phyloP scores from a whole-genome alignment of 2,797 vertebrate species.

The Bovichtus variegatus region DNA sequence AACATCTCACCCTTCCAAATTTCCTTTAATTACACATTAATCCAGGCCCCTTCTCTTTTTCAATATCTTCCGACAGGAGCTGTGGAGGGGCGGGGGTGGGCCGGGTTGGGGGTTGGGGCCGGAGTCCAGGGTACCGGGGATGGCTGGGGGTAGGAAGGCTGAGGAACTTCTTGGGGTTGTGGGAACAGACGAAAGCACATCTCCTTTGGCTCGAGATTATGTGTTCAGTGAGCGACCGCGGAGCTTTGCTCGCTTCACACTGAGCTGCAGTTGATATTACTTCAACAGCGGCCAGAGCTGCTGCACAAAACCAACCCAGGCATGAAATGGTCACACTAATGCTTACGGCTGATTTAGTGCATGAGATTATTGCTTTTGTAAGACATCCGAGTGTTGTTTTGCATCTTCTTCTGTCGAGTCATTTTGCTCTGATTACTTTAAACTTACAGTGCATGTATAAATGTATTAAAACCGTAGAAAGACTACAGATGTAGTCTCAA shows the following conservation, averaged over 20 bases:
- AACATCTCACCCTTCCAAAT: slow-evolving; percentile 99
- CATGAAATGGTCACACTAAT: slow-evolving; percentile 41
- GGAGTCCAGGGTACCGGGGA: slow-evolving; percentile 66
- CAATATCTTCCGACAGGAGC: slow-evolving; percentile 94
- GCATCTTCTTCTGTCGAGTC: slow-evolving; percentile 1
- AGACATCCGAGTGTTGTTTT: background rate
- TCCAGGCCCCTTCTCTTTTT: slow-evolving; percentile 98
- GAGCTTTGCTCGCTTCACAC: slow-evolving; percentile 67
- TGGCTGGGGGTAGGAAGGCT: slow-evolving; percentile 79
- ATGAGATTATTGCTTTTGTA: slow-evolving; percentile 32
- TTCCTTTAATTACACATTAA: slow-evolving; percentile 99
- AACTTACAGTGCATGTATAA: background rate
- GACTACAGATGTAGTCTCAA: background rate
- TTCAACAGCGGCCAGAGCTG: slow-evolving; percentile 55
- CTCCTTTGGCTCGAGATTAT: slow-evolving; percentile 81
- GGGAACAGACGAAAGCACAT: slow-evolving; percentile 86
- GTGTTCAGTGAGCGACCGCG: slow-evolving; percentile 66
- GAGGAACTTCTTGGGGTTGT: slow-evolving; percentile 87
- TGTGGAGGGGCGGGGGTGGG: slow-evolving; percentile 77
- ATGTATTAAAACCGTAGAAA: background rate
- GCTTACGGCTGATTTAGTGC: slow-evolving; percentile 18
- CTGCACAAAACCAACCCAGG: slow-evolving; percentile 37
- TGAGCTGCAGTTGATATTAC: slow-evolving; percentile 60
- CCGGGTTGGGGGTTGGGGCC: slow-evolving; percentile 78
- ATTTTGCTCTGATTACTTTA: slow-evolving; percentile 7